Evolutionary conservation across 2,888 invertebrate species (phyloP).

Genomic region (Agrochola macilenta): DNA sequence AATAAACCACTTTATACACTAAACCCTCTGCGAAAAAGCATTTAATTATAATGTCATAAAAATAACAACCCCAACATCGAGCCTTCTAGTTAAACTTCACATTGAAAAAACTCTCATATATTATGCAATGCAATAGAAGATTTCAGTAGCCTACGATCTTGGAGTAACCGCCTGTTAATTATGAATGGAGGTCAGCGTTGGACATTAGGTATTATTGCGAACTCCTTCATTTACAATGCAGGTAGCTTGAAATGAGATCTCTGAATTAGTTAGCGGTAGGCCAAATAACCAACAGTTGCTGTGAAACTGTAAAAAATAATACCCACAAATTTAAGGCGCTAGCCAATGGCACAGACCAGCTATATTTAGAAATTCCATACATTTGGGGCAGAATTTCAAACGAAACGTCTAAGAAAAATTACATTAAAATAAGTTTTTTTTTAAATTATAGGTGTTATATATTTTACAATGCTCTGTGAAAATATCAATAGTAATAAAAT

Average conservation of each 20-base stretch:
- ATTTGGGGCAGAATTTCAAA: too few relatives aligned
- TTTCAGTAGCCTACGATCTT: conserved; percentile 43
- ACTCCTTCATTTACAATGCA: conserved; percentile 56
- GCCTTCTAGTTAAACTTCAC: not conserved
- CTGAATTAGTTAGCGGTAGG: conserved; percentile 38
- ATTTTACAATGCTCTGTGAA: not conserved
- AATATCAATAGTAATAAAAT: not conserved
- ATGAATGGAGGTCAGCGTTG: conserved; percentile 41
- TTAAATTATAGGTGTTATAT: not conserved
- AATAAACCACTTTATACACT: not conserved
- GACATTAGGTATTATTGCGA: conserved; percentile 48
- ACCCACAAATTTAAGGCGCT: not conserved
- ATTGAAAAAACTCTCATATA: conserved; percentile 11
- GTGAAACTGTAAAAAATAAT: not conserved
- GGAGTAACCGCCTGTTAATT: conserved; percentile 42
- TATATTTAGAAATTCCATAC: too few relatives aligned
- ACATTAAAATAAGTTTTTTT: not conserved
- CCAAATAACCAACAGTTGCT: conserved; percentile 25
- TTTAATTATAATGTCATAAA: not conserved
- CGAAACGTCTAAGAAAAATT: not conserved
- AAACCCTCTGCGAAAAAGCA: not conserved
- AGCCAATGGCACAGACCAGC: not conserved
- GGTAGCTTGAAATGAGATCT: conserved; percentile 36
- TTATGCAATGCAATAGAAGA: conserved; percentile 28
- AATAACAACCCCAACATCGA: not conserved